Evolutionary conservation across 2,888 invertebrate genomes (phyloP).

Genomic region (Eupithecia tripunctaria): DNA sequence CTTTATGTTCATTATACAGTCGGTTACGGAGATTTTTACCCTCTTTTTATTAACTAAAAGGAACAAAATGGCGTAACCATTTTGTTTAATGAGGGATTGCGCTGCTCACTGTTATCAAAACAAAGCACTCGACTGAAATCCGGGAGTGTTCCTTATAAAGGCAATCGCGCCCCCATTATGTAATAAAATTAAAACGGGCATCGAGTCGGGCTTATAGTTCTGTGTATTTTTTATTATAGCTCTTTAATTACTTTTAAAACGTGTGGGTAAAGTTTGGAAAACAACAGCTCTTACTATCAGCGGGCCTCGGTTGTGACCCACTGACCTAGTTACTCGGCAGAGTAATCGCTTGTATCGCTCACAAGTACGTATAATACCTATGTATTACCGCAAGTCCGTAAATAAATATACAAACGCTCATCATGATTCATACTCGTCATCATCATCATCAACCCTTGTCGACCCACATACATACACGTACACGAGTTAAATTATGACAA

Average conservation of each 20-base stretch:
- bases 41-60: too few relatives aligned
- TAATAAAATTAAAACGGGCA: too few relatives aligned
- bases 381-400: constrained; percentile 29
- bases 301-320: constrained; percentile 86
- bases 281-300: constrained; percentile 70
- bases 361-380: constrained; percentile 49
- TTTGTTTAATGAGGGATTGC: not conserved
- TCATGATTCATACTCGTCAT: constrained; percentile 9
- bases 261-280: constrained; percentile 65
- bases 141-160: not conserved
- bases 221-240: not conserved
- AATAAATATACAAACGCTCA: constrained; percentile 43
- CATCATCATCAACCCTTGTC: too few relatives aligned
- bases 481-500: not conserved
- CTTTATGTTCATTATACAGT: too few relatives aligned
- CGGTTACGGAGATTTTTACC: too few relatives aligned
- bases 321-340: constrained; percentile 86
- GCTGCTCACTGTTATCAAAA: not conserved
- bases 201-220: not conserved
- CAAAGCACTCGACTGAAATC: not conserved
- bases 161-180: not conserved
- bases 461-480: not conserved
- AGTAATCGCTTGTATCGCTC: constrained; percentile 69
- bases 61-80: too few relatives aligned
- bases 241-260: not conserved